Percentiles rank a stretch among this genome's conserved stretches.
phyloP scores from a whole-genome alignment of 1,140 invertebrate genomes.

The Branchinecta lynchi region DNA sequence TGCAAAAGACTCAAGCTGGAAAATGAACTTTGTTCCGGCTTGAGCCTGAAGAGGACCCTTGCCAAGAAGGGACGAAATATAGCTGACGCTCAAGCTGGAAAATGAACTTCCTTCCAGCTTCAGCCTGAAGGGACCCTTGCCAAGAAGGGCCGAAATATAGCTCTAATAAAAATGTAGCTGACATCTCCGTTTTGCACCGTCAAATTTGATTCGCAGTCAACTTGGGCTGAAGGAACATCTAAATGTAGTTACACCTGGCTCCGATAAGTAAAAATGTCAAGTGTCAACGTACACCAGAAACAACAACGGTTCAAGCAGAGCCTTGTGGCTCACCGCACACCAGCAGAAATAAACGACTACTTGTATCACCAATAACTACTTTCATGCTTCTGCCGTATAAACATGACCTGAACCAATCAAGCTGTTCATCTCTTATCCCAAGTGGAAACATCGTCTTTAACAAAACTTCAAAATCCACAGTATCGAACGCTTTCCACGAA shows the following conservation, averaged over 20 bases:
- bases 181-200: no score
- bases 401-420: neutral
- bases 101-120: no score
- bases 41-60: no score
- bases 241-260: neutral
- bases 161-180: no score
- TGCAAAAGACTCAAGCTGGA: no score
- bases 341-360: neutral
- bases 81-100: no score
- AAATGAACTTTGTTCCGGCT: no score
- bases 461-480: constrained; percentile 6
- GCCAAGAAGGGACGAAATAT: no score
- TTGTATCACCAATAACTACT: constrained; percentile 1
- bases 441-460: neutral
- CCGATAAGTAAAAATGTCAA: neutral
- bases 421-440: neutral
- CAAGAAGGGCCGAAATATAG: no score
- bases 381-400: constrained; percentile 6
- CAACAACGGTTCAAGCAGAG: constrained; percentile 9
- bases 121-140: no score
- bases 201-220: no score
- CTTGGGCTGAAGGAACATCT: no score
- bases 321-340: neutral
- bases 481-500: neutral
- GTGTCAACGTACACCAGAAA: constrained; percentile 10